Evolutionary conservation across 92 coral and sea anemone genomes (phyloP), one percentile per base, ranked within the genome.

Genomic region (Pocillopora meandrina): DNA sequence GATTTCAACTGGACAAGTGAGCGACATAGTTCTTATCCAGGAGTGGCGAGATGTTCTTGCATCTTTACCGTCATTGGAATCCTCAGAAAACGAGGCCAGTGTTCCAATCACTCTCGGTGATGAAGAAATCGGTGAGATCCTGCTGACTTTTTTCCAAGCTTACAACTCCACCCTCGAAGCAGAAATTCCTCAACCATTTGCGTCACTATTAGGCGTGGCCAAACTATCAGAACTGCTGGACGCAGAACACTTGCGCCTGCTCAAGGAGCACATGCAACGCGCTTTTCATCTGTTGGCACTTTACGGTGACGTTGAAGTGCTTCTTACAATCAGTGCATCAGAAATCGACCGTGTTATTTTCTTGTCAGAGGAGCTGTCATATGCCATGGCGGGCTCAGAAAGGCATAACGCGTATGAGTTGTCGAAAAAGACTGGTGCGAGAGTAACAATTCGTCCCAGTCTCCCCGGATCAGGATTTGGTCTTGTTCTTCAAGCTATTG

Each of bases 261-360:
- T 96, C 19, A 86, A 85, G 15, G 99, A 96, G 36, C 98, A 96
- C 86, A 92, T 96, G 95, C 99, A 96, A 88, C 91, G 95, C 10
- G 99, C 99, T 11, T 92, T 90, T 78, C 98, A 94, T 89, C 82
- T 90, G 77, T 88, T 96, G 56, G 98, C 95, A 63, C 88, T 96
- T 63, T 93, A 94, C 59, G 96, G 95, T 56, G 93, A 92, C 77
- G 92, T 89, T 19, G 83, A 83, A 57, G 90, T 77, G 47, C 91
- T 96, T 56, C 90, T 96, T 2, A 88, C 71, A 33, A 65, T 94
- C 56, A 90, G 99, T 80, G 89, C 90, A 23, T 83, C 98, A 1
- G 92, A 94, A 77, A 86, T 94, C 16, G 95, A 93, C 62, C 93
- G 94, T 56, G 95, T 90, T 19, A 85, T 96, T 68, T 87, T 84